Conservation (phyloP, 2,797 vertebrate genomes). For the Gorsachius magnificus region DNA sequence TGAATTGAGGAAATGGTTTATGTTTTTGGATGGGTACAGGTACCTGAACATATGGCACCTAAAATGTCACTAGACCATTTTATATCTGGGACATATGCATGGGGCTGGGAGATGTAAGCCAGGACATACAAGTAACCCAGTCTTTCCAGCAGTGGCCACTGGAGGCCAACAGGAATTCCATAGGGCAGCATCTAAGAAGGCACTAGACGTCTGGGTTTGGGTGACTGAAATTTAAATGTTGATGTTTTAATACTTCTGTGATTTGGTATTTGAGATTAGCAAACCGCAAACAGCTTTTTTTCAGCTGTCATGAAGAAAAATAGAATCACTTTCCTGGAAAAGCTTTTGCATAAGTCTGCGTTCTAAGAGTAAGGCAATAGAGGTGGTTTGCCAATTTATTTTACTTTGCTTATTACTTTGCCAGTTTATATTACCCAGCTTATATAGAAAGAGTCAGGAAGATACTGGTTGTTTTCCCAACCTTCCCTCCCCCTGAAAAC, state of each 20-base stretch:
- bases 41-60: conserved; percentile 1
- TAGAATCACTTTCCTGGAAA: conserved; percentile 33
- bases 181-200: neutral
- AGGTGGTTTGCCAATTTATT: neutral
- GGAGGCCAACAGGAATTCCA: neutral
- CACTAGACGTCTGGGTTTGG: neutral
- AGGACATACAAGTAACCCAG: neutral
- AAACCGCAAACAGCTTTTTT: neutral
- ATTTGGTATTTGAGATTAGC: neutral
- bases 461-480: conserved; percentile 8
- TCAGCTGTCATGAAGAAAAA: neutral
- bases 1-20: neutral
- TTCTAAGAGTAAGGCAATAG: neutral
- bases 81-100: neutral
- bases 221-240: neutral
- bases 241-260: neutral
- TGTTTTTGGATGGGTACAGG: neutral
- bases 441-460: conserved; percentile 22
- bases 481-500: neutral
- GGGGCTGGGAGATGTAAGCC: neutral
- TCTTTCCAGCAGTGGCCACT: neutral
- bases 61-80: neutral
- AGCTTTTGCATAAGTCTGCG: conserved; percentile 33
- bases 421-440: neutral
- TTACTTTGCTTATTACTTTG: conserved; percentile 13